These are phyloP conservation scores for Zingel zingel DNA, from an alignment of 2,113 vertebrate genomes.

Conservation along the genomic window DNA sequence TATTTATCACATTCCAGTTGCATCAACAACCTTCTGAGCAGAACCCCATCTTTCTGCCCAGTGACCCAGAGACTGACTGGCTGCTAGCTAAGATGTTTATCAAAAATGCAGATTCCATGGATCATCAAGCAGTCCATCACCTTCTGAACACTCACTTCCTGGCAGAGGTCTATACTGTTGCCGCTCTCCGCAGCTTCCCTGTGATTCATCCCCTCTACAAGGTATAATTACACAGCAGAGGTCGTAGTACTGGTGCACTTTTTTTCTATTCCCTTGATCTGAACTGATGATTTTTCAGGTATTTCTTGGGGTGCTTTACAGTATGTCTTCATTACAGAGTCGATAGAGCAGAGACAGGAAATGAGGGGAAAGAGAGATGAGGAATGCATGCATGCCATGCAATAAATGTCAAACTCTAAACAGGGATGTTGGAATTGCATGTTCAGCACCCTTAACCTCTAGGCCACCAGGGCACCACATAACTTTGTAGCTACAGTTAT, in stretches of 20 bases:
- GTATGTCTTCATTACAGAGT: background rate
- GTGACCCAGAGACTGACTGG: slow-evolving; percentile 81
- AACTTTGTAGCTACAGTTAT: too few species aligned
- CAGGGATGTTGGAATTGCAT: too few species aligned
- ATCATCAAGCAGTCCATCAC: slow-evolving; percentile 77
- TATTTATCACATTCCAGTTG: slow-evolving; percentile 40
- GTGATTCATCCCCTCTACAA: slow-evolving; percentile 85
- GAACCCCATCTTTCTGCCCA: slow-evolving; percentile 84
- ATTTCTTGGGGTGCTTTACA: background rate
- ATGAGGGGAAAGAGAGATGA: too few species aligned
- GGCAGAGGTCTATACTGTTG: slow-evolving; percentile 77
- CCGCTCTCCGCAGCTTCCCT: slow-evolving; percentile 79
- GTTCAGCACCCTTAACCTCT: too few species aligned
- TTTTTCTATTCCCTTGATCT: background rate
- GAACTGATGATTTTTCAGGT: too few species aligned
- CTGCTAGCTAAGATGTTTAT: slow-evolving; percentile 85
- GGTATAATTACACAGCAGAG: slow-evolving; percentile 55
- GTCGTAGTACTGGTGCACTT: background rate
- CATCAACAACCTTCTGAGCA: slow-evolving; percentile 64
- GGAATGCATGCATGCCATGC: too few species aligned
- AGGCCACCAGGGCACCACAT: too few species aligned
- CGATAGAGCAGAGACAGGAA: background rate
- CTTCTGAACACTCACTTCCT: slow-evolving; percentile 80
- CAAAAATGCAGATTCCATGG: slow-evolving; percentile 74
- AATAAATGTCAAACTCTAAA: too few species aligned